Conservation (phyloP, 2,797 vertebrate species). For the Lepilemur septentrionalis region DNA sequence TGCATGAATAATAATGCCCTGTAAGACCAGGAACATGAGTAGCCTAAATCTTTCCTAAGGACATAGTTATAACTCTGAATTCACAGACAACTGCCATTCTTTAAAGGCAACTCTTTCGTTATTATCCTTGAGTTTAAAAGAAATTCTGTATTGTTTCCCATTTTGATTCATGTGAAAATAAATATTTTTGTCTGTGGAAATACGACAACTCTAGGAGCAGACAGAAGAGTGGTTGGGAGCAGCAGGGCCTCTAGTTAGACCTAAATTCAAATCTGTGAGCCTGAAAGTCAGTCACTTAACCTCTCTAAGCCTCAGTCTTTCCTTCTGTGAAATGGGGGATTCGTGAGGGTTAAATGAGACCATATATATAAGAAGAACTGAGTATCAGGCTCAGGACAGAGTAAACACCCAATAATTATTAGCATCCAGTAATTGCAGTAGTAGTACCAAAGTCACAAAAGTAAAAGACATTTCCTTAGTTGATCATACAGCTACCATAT, state of each 20-base stretch:
- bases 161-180: conserved; percentile 18
- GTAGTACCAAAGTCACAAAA: neutral
- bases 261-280: neutral
- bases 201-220: neutral
- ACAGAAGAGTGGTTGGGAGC: neutral
- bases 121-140: conserved; percentile 4
- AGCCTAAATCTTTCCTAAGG: neutral
- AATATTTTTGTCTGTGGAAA: conserved; percentile 8
- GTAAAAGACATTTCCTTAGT: neutral
- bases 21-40: neutral
- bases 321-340: neutral
- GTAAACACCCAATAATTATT: neutral
- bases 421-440: neutral
- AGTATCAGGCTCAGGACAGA: neutral
- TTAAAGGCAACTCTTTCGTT: neutral
- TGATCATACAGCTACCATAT: neutral
- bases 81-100: neutral
- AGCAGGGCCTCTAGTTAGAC: neutral
- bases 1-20: neutral
- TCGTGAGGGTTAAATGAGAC: neutral
- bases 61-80: neutral
- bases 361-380: neutral
- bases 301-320: neutral
- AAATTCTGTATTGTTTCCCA: neutral
- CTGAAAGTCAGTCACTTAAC: neutral